Evolutionary conservation across 1,140 invertebrate genomes (phyloP), one percentile per base, ranked within the genome.

Genomic region (Drosophila willistoni): DNA sequence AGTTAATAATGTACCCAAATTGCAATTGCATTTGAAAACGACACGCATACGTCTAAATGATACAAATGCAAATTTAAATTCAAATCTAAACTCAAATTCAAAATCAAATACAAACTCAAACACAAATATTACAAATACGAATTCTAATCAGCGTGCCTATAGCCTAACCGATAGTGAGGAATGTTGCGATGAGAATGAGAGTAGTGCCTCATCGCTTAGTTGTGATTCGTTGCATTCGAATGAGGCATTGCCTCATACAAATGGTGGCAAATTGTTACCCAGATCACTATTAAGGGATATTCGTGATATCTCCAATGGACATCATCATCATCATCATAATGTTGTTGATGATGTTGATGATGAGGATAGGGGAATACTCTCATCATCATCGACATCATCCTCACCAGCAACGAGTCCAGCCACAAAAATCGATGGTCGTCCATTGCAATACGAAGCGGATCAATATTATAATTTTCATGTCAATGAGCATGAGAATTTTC

Each of bases 401-500:
- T 60, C 17, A 41, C 69, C 34, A 67, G 59, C 54, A 25, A 2
- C 73, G 61, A 60, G 68, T 47, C 39, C 39, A 17, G 63, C 64
- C 14, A 84, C 81, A 6, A 86, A 86, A 19, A 82, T 91, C 60
- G 59, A 91, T 77, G 90, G 80, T 6, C 22, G 85, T 12, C 90
- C 90, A 0, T 59, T 90, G 56, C 85, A 93, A 51, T 96, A 95
- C 74, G 95, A 96, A 79, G 94, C 95, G 63, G 96, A 97, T 92
- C 95, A 95, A 90, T 96, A 94, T 91, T 96, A 96, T 81, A 95
- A 95, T 80, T 97, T 97, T 80, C 96, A 97, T 91, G 91, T 97
- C 63, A 96, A 96, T 81, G 96, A 97, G 83, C 81, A 85, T 13
- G 90, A 76, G 5, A 91, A 91, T 61, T 91, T 73, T 56, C 94